phyloP scores from a whole-genome alignment of 2,888 invertebrate genomes.

The Cremastinae sp. region DNA sequence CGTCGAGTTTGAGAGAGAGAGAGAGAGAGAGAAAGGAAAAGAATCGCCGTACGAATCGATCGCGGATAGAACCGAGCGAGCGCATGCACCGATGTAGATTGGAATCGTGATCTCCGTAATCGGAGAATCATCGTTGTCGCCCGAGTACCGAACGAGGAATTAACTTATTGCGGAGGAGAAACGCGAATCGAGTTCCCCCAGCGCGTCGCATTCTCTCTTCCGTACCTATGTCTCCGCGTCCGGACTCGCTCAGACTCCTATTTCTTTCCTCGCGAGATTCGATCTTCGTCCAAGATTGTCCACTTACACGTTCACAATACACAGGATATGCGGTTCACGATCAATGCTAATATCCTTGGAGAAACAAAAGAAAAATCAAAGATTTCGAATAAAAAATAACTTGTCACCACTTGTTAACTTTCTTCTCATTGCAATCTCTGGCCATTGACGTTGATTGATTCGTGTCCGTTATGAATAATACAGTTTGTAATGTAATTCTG shows the following conservation, averaged over 20 bases:
- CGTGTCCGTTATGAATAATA: too few species aligned
- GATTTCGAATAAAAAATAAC: neutral
- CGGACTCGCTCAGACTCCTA: slow-evolving; percentile 24
- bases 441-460: too few species aligned
- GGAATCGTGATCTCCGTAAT: slow-evolving; percentile 51
- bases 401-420: too few species aligned
- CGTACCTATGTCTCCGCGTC: slow-evolving; percentile 16
- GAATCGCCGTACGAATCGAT: slow-evolving; percentile 33
- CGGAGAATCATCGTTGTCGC: slow-evolving; percentile 49
- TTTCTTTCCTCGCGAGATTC: slow-evolving; percentile 45
- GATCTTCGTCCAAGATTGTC: slow-evolving; percentile 41
- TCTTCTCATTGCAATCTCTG: too few species aligned
- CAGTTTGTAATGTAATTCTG: too few species aligned
- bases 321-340: slow-evolving; percentile 47
- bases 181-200: slow-evolving; percentile 34
- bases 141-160: slow-evolving; percentile 36
- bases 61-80: slow-evolving; percentile 21
- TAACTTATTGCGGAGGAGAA: slow-evolving; percentile 41
- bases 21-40: slow-evolving; percentile 23
- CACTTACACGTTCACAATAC: slow-evolving; percentile 15
- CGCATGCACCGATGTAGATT: slow-evolving; percentile 35
- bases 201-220: slow-evolving; percentile 27
- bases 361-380: neutral
- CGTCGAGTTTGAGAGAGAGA: slow-evolving; percentile 17
- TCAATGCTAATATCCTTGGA: neutral